Base-by-base conservation (phyloP, 2,797 vertebrate species). In the Carapus acus region DNA sequence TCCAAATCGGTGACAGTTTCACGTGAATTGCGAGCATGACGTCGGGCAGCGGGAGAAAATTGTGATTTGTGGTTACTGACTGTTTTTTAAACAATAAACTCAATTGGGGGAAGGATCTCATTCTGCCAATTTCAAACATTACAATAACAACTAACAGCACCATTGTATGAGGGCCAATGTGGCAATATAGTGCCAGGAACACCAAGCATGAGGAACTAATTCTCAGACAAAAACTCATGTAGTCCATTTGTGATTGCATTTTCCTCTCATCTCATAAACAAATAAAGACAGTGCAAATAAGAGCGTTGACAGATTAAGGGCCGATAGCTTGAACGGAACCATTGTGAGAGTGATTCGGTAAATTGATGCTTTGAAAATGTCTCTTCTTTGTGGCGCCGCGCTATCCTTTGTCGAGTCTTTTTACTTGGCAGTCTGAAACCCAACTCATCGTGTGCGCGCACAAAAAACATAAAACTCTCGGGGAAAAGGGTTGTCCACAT, bases 1-100 rank as follows among this genome's bases (percentile, higher is more conserved):
- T 43, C 19, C 12, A 48, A 41, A 27, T 49, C 45, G 46, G 23
- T 18, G 19, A 44, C 19, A 23, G 49, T 43, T 43, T 36, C 34
- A 4, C 27, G 22, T 15, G 17, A 55, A 11, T 36, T 36, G 11
- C 34, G n/a, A 36, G 5, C 34, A 36, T 36, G 7, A 33, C 14
- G 8, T 33, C 11, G 13, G 7, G 3, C 34, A 36, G 4, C 14
- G 2, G n/a, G 2, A 7, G 11, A 36, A 36, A 36, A 36, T 15
- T 3, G 14, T 36, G 34, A 36, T 36, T 36, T 7, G n/a, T 36
- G 34, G 34, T 36, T n/a, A 24, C 22, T 8, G 2, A 24, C 22
- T n/a, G 12, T 23, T 15, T 19, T 3, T 8, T 41, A 6, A 43
- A 23, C 20, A 21, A 27, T 19, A 29, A 20, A 34, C 29, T 21